A percentile compares a stretch with the other conserved stretches of the same genome.
Evolutionary conservation across 2,888 invertebrate genomes (phyloP).

Genomic region (Pseudoips prasinana): DNA sequence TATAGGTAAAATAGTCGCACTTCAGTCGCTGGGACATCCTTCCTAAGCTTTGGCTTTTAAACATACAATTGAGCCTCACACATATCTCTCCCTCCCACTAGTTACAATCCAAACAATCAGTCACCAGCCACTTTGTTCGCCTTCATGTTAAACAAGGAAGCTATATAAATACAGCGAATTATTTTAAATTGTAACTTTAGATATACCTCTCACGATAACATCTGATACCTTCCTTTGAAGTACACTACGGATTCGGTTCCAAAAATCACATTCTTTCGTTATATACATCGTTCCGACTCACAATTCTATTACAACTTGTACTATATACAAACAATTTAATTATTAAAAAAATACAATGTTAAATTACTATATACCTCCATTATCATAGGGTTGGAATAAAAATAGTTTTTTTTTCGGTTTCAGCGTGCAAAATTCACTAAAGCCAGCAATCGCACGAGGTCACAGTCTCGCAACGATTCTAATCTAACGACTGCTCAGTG

Average conservation of each 20-base stretch:
- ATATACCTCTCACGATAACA: slow-evolving; percentile 46
- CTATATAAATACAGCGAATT: slow-evolving; percentile 74
- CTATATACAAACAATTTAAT: slow-evolving; percentile 79
- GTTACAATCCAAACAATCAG: slow-evolving; percentile 29
- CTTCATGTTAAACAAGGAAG: slow-evolving; percentile 64
- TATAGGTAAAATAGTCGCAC: slow-evolving; percentile 54
- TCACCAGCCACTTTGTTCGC: slow-evolving; percentile 68
- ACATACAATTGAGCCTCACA: slow-evolving; percentile 46
- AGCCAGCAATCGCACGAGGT: slow-evolving; percentile 64
- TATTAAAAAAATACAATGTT: slow-evolving; percentile 76
- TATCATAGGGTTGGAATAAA: slow-evolving; percentile 77
- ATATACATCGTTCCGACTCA: slow-evolving; percentile 72
- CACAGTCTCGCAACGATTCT: slow-evolving; percentile 58
- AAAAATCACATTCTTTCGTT: slow-evolving; percentile 61
- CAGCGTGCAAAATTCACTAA: slow-evolving; percentile 76
- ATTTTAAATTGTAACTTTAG: slow-evolving; percentile 61
- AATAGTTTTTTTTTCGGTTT: slow-evolving; percentile 62
- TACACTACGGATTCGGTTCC: slow-evolving; percentile 49
- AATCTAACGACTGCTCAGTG: slow-evolving; percentile 44
- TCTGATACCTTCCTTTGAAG: slow-evolving; percentile 40
- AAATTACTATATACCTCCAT: slow-evolving; percentile 75
- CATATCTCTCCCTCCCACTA: slow-evolving; percentile 29
- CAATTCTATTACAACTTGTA: slow-evolving; percentile 76
- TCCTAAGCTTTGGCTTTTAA: slow-evolving; percentile 44
- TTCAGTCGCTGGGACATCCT: slow-evolving; percentile 47